Base-by-base conservation (phyloP, 2,888 invertebrate species). In the Cantharis nigra region DNA sequence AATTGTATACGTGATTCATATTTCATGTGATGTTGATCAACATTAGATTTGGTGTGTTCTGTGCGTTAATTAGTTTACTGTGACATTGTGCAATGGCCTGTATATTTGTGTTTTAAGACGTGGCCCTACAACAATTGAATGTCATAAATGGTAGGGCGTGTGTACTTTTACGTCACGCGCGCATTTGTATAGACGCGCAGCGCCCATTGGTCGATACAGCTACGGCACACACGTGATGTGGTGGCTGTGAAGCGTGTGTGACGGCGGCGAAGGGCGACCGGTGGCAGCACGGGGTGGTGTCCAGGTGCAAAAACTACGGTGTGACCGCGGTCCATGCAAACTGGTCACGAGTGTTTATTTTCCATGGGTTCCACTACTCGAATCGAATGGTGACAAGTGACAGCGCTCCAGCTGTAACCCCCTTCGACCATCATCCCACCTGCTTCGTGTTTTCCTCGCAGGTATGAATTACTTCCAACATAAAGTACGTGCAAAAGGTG, bases 131-230 rank as follows among this genome's bases (percentile, higher is more conserved):
- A 74, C 30, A 72, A 65, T 71, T 73, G 71, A 78, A 76, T 72
- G 78, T 63, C 71, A 63, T 67, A 28, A 71, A 71, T 33, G 63
- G 75, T 65, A 77, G 79, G 79, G 79, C 79, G 79, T 79, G 80
- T 79, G 73, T 74, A 74, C 83, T 85, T 87, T 88, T 88, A 88
- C 89, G 89, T 89, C 89, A 89, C 88, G 88, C 88, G 89, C 89
- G 83, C 80, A 81, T 79, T 81, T 77, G 76, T 79, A 75, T 78
- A 78, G 79, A 82, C 75, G 82, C 80, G 86, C 86, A 82, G 81
- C 86, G 86, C 83, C 88, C 85, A 89, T 89, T 89, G 89, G 89
- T 89, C 89, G 89, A 89, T 89, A 89, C 83, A 88, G 87, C 87
- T 77, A 76, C 79, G 74, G 78, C 75, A 81, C 82, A 82, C 83